phyloP scores from a whole-genome alignment of 2,113 vertebrate genomes.

The Ahaetulla prasina region DNA sequence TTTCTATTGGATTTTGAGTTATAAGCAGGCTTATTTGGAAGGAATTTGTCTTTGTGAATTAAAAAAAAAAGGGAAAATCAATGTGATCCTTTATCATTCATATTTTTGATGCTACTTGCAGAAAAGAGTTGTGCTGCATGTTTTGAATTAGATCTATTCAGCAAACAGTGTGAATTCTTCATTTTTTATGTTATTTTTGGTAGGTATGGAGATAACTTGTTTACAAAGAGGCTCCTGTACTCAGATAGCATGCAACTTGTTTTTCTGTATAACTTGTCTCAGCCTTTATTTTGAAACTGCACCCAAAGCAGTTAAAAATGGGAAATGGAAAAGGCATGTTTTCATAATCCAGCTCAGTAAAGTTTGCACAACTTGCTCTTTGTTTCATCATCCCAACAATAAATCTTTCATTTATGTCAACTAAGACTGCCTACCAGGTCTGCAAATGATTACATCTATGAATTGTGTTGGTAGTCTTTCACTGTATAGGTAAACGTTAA shows the following conservation, averaged over 20 bases:
- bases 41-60: background rate
- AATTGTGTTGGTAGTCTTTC: conserved; percentile 59
- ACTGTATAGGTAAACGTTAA: conserved; percentile 63
- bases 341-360: conserved; percentile 67
- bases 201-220: conserved; percentile 51
- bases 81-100: background rate
- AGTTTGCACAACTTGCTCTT: conserved; percentile 76
- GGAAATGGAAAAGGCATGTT: conserved; percentile 71
- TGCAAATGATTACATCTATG: conserved; percentile 72
- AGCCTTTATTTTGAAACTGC: conserved; percentile 58
- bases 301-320: conserved; percentile 65
- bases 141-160: conserved; percentile 39
- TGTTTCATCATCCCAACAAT: conserved; percentile 73
- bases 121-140: conserved; percentile 32
- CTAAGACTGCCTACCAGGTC: conserved; percentile 65
- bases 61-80: background rate
- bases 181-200: conserved; percentile 40
- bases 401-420: conserved; percentile 72
- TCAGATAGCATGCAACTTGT: conserved; percentile 52
- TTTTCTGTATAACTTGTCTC: conserved; percentile 61
- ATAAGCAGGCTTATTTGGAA: background rate
- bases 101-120: background rate
- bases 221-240: conserved; percentile 48
- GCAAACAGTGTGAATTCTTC: conserved; percentile 22
- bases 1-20: background rate